phyloP scores from a whole-genome alignment of 2,888 invertebrate species.

The Xylophagus ater region DNA sequence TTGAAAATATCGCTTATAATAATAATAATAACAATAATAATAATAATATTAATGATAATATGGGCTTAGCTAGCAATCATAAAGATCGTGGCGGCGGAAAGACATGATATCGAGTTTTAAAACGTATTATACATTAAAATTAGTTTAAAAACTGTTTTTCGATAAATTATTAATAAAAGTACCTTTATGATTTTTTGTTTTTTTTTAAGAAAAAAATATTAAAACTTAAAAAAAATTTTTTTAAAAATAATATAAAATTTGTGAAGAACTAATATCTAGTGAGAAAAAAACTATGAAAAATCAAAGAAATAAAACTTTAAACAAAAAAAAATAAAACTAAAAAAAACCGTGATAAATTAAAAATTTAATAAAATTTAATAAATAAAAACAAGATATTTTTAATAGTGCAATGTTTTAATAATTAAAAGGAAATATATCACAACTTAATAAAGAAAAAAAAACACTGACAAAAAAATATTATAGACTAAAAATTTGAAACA shows the following conservation, averaged over 20 bases:
- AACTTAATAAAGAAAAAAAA: too few relatives aligned
- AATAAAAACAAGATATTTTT: too few relatives aligned
- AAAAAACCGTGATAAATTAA: too few relatives aligned
- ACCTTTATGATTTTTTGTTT: constrained; percentile 14
- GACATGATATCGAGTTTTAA: constrained; percentile 24
- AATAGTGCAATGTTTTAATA: too few relatives aligned
- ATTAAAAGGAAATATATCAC: too few relatives aligned
- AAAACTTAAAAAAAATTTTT: constrained; percentile 1
- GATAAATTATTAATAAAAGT: neutral
- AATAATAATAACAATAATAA: constrained; percentile 17
- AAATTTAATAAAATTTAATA: too few relatives aligned
- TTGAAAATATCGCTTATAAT: constrained; percentile 12
- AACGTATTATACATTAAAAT: constrained; percentile 20
- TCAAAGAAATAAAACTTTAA: too few relatives aligned
- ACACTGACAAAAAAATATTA: too few relatives aligned
- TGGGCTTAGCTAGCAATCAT: neutral
- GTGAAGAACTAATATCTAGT: too few relatives aligned
- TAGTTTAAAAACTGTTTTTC: neutral
- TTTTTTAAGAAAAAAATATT: constrained; percentile 1
- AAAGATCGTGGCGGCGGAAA: constrained; percentile 14
- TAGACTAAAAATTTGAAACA: too few relatives aligned
- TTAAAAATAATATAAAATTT: constrained; percentile 7
- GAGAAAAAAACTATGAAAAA: too few relatives aligned
- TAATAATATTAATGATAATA: constrained; percentile 1
- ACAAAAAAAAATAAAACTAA: too few relatives aligned